Conservation (phyloP, 2,113 vertebrate genomes). For the Alaudala cheleensis region DNA sequence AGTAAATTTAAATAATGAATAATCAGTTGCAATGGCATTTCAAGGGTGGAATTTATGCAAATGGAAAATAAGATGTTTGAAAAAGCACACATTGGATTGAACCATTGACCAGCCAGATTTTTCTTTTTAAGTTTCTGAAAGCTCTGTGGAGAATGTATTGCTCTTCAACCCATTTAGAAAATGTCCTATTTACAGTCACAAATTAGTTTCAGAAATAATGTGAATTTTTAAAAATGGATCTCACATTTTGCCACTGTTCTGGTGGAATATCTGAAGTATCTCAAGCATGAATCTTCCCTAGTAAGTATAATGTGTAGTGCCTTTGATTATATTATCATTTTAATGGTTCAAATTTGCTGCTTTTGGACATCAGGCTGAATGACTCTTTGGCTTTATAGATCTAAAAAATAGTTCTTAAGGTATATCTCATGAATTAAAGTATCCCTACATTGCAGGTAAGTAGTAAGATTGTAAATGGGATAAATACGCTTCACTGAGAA, state of each 20-base stretch:
- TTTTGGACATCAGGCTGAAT: background rate
- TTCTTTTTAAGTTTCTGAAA: background rate
- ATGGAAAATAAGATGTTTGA: background rate
- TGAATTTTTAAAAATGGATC: background rate
- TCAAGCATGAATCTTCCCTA: background rate
- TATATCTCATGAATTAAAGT: background rate
- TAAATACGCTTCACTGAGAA: background rate
- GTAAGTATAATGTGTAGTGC: background rate
- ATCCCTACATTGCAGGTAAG: background rate
- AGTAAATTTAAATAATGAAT: slow-evolving; percentile 31
- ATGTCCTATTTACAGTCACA: background rate
- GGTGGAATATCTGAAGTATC: background rate
- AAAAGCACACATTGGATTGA: background rate
- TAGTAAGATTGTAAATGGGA: background rate
- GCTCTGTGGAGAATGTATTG: background rate
- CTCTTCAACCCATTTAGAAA: background rate
- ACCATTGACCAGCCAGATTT: background rate
- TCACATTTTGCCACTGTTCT: background rate
- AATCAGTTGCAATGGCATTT: background rate
- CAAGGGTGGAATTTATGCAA: background rate
- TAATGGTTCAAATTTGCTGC: background rate
- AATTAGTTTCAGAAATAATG: background rate
- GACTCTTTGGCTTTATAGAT: background rate
- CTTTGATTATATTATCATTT: background rate
- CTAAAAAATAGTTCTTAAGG: background rate